phyloP scores from a whole-genome alignment of 2,888 invertebrate genomes.

The Augiades crinisus region DNA sequence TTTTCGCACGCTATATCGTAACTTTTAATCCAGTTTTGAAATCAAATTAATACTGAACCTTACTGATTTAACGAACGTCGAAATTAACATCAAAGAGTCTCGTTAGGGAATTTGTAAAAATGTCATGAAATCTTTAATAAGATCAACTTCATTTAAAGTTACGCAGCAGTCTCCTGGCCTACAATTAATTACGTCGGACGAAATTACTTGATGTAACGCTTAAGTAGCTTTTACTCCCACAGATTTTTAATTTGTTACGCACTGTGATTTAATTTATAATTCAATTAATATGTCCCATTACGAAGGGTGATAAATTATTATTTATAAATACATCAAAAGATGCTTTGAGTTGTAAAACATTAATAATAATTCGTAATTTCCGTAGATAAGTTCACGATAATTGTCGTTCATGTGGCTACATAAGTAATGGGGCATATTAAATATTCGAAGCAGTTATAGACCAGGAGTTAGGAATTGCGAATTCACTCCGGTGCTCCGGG shows the following conservation, averaged over 20 bases:
- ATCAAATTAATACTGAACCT: neutral
- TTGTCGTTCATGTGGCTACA: too few relatives aligned
- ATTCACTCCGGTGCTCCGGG: too few relatives aligned
- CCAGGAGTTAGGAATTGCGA: too few relatives aligned
- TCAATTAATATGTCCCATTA: too few relatives aligned
- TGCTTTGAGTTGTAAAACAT: too few relatives aligned
- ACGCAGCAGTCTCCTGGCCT: neutral
- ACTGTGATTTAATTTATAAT: neutral
- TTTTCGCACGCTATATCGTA: neutral
- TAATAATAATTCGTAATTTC: too few relatives aligned
- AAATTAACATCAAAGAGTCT: neutral
- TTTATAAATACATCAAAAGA: too few relatives aligned
- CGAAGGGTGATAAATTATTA: too few relatives aligned
- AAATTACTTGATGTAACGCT: neutral
- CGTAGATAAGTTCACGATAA: too few relatives aligned
- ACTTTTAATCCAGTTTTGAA: neutral
- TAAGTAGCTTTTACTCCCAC: neutral
- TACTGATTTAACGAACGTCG: neutral
- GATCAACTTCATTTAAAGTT: neutral
- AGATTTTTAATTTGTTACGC: neutral
- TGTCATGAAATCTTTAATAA: neutral
- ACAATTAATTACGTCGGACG: neutral
- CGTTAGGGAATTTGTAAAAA: slow-evolving; percentile 8
- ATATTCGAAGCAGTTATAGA: too few relatives aligned
- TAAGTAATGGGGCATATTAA: too few relatives aligned